Evolutionary conservation across 1,140 invertebrate genomes (phyloP), one percentile per base, ranked within the genome.

Genomic region (Atta colombica): DNA sequence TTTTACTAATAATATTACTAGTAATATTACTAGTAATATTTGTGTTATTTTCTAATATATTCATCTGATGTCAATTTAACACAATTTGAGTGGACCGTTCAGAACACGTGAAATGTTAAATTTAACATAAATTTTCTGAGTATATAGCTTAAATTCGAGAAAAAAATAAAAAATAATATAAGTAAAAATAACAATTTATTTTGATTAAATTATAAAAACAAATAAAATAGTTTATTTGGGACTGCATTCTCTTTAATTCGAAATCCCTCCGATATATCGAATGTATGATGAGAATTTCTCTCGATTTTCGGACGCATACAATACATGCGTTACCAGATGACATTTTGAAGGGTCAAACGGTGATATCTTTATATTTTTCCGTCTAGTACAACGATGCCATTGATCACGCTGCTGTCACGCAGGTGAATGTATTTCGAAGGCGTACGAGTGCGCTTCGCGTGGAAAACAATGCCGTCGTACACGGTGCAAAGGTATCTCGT

Each of bases 391-490:
- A 74, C 80, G 68, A 60, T 25, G 68, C 68, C 80, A 82, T 82
- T 82, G 80, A 82, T 82, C 80, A 74, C 80, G 68, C 25, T 35
- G 66, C 35, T 82, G 80, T 82, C 80, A 82, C 68, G 80, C 80
- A 28, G 35, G 68, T 74, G 80, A 82, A 82, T 82, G 68, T 55
- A 49, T 60, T 82, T 82, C 21, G 80, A 82, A 74, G 80, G 53
- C 68, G 55, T 49, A n/a, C 16, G 80, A 82, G 58, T 72, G 68
- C 53, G 68, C 68, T 39, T 69, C 21, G 18, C 53, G 35, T 58
- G 68, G 66, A 58, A 74, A 82, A 82, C 80, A 82, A 82, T 82
- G 53, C 80, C 80, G 21, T 68, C 68, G 68, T 82, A 82, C 66
- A 74, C 68, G 80, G 68, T 21, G 68, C 39, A 55, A 72, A 82